Evolutionary conservation across 2,888 invertebrate genomes (phyloP), one percentile per base, ranked within the genome.

Genomic region (Epirrhoe alternata): DNA sequence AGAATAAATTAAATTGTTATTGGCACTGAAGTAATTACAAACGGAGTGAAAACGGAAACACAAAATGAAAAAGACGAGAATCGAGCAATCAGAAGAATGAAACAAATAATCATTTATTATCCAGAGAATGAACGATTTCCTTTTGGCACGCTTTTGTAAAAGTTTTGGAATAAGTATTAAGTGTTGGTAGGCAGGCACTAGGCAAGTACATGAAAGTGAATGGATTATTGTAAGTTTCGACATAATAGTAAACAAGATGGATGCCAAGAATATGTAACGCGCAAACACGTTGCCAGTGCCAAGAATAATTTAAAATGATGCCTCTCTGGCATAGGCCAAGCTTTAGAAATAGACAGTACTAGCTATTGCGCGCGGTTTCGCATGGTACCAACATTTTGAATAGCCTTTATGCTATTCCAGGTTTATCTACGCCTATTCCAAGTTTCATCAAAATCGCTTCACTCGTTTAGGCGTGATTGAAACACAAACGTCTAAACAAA

Each of bases 261-360:
- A 79, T 84, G 85, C 85, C 85, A 84, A 71, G 72, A 79, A 76
- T 78, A 79, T 76, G 71, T 74, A 74, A 76, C 61, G 75, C 78
- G 80, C 81, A 83, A 83, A 84, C 80, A 84, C 56, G 63, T 38
- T 49, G 68, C 68, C 67, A 68, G 70, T 83, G 85, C 86, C 84
- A 85, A 84, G 76, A 56, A 56, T 56, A 51, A 47, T 64, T 59
- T 45, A 30, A 60, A 80, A 65, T 64, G 65, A 75, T 77, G 66
- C 60, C 64, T 65, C 69, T 68, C 66, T 73, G 69, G 76, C 73
- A 74, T 70, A 68, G 75, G 69, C 75, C 71, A 75, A 66, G 51
- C 71, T 70, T 77, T 77, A 62, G 68, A 82, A 83, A 79, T 82
- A 82, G 74, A 76, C 61, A 70, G 70, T 76, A 75, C n/a, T n/a